phyloP scores from a whole-genome alignment of 92 coral and sea anemone species.

The Chrysogorgia sp. region DNA sequence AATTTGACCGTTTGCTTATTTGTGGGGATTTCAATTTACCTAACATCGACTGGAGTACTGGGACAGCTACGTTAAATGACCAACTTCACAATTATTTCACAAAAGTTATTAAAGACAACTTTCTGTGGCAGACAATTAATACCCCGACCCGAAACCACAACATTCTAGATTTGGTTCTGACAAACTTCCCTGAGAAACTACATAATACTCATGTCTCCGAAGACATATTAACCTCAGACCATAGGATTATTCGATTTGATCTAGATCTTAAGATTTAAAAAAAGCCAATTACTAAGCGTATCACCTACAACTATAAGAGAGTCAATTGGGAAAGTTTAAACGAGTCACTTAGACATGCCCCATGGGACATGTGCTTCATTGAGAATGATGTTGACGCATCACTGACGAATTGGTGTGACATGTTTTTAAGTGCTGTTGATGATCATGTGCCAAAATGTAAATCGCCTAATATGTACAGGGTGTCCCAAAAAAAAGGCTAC shows the following conservation, averaged over 20 bases:
- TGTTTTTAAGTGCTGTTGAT: conserved; percentile 60
- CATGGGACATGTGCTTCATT: conserved; percentile 51
- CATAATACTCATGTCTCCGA: conserved; percentile 1
- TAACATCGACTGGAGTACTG: conserved; percentile 43
- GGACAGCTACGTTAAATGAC: conserved; percentile 33
- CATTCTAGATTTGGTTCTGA: conserved; percentile 9
- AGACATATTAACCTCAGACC: conserved; percentile 1
- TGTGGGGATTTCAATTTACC: conserved; percentile 43
- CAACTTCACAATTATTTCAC: conserved; percentile 21
- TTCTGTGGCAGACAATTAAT: conserved; percentile 13
- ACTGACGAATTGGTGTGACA: conserved; percentile 60
- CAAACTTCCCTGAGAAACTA: conserved; percentile 1
- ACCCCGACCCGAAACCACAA: conserved; percentile 4
- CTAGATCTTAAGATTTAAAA: neutral
- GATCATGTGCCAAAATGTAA: conserved; percentile 29
- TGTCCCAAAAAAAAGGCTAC: no score
- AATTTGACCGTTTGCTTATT: conserved; percentile 34
- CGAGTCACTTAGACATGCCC: conserved; percentile 34
- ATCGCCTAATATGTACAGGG: no score
- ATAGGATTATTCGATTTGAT: conserved; percentile 6
- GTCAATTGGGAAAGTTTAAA: conserved; percentile 63
- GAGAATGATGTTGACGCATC: conserved; percentile 56
- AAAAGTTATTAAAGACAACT: conserved; percentile 7
- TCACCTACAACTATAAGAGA: conserved; percentile 12
- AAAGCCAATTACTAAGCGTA: conserved; percentile 12